These are phyloP conservation scores for Xenentodon cancila DNA, from an alignment of 2,797 vertebrate genomes.

Conservation along the genomic window DNA sequence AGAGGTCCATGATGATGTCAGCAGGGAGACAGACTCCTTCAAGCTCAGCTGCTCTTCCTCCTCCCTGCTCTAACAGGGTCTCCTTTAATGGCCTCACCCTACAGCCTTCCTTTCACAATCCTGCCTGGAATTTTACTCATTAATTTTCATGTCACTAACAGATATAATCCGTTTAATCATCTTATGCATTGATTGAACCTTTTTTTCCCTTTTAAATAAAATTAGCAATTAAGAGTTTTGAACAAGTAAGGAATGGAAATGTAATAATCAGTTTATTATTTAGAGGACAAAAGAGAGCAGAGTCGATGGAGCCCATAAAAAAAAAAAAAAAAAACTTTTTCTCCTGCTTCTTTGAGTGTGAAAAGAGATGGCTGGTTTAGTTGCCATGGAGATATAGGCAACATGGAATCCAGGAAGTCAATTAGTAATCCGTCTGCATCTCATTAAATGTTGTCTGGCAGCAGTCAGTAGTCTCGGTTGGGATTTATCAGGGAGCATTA, in stretches of 20 bases:
- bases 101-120: slow-evolving; percentile 22
- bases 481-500: slow-evolving; percentile 48
- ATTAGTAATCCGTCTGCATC: slow-evolving; percentile 81
- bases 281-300: slow-evolving; percentile 29
- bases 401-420: slow-evolving; percentile 81
- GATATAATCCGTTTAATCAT: slow-evolving; percentile 59
- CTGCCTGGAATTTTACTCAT: slow-evolving; percentile 40
- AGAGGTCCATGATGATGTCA: slow-evolving; percentile 73
- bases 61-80: slow-evolving; percentile 28
- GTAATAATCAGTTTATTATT: slow-evolving; percentile 50
- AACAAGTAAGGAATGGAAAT: slow-evolving; percentile 35
- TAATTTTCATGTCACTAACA: slow-evolving; percentile 28
- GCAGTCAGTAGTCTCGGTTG: slow-evolving; percentile 42
- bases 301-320: slow-evolving; percentile 29
- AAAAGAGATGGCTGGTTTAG: slow-evolving; percentile 65
- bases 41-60: slow-evolving; percentile 23
- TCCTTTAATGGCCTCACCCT: slow-evolving; percentile 43
- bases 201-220: slow-evolving; percentile 46
- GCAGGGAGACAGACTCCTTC: slow-evolving; percentile 57
- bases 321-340: slow-evolving; percentile 22
- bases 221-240: slow-evolving; percentile 45
- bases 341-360: slow-evolving; percentile 4
- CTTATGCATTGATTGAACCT: slow-evolving; percentile 56
- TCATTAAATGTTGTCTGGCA: slow-evolving; percentile 74
- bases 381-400: slow-evolving; percentile 80